A percentile compares a stretch with the other conserved stretches of the same genome.
phyloP scores from a whole-genome alignment of 2,113 vertebrate genomes.

The Alexandromys fortis region DNA sequence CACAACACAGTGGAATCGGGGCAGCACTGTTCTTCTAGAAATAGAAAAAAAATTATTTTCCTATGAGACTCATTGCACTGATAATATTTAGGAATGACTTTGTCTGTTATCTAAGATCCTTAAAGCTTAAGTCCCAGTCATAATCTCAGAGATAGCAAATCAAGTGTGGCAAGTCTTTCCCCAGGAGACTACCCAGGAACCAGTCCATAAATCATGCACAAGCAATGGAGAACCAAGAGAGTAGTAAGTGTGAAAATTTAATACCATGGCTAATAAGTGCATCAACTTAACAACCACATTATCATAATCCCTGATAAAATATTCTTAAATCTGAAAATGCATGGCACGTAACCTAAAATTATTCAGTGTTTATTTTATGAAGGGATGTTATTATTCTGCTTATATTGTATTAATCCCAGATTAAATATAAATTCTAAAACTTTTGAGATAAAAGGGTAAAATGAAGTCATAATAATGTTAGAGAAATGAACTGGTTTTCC shows the following conservation, averaged over 20 bases:
- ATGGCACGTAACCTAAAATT: not conserved
- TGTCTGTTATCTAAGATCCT: not conserved
- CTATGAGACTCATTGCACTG: not conserved
- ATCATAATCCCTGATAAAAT: not conserved
- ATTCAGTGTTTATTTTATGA: not conserved
- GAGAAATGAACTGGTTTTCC: not conserved
- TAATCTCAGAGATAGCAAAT: not conserved
- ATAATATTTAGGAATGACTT: not conserved
- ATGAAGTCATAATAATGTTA: not conserved
- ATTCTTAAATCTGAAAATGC: not conserved
- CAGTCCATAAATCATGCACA: not conserved
- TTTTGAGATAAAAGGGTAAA: not conserved
- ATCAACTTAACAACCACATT: not conserved
- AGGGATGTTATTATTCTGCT: not conserved
- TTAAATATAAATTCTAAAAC: slow-evolving; percentile 11
- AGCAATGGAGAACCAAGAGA: not conserved
- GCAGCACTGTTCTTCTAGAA: not conserved
- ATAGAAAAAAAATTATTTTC: not conserved
- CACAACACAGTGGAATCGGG: not conserved
- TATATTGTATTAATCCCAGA: slow-evolving; percentile 7
- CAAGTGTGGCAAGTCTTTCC: not conserved
- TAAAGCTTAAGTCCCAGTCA: not conserved
- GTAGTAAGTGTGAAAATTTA: not conserved
- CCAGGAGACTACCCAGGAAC: not conserved
- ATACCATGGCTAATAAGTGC: not conserved